Conservation (phyloP, 2,113 vertebrate species). For the Uria lomvia region DNA sequence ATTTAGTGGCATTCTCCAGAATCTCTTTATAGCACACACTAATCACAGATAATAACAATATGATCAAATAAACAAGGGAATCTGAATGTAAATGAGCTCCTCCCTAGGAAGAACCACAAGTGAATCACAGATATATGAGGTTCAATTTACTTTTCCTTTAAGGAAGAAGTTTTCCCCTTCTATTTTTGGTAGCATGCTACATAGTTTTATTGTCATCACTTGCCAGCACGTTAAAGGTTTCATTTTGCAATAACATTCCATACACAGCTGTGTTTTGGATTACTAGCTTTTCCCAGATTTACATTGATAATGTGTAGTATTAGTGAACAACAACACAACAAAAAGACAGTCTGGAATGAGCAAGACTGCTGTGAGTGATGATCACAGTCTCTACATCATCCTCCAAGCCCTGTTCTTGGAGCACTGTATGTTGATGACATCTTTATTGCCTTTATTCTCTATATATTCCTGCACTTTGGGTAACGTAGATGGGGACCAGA, state of each 20-base stretch:
- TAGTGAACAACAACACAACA: neutral
- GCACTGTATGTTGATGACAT: neutral
- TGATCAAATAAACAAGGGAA: neutral
- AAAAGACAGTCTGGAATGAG: neutral
- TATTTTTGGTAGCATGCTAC: neutral
- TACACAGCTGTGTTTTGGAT: neutral
- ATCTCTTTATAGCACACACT: neutral
- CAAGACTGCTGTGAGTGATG: neutral
- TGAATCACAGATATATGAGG: neutral
- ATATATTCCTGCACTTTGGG: neutral
- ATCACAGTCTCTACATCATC: neutral
- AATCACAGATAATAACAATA: neutral
- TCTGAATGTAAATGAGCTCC: neutral
- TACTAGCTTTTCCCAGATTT: neutral
- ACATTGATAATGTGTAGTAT: neutral
- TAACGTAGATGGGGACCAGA: too few relatives aligned
- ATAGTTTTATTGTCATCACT: neutral
- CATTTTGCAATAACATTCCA: neutral
- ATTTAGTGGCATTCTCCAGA: neutral
- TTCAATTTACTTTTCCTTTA: neutral
- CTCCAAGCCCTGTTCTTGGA: neutral
- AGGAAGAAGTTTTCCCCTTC: neutral
- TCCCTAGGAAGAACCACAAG: neutral
- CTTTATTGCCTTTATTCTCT: neutral
- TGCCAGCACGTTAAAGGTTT: neutral